Conservation (phyloP, 2,888 invertebrate species). For the Ommatoiulus sabulosus region DNA sequence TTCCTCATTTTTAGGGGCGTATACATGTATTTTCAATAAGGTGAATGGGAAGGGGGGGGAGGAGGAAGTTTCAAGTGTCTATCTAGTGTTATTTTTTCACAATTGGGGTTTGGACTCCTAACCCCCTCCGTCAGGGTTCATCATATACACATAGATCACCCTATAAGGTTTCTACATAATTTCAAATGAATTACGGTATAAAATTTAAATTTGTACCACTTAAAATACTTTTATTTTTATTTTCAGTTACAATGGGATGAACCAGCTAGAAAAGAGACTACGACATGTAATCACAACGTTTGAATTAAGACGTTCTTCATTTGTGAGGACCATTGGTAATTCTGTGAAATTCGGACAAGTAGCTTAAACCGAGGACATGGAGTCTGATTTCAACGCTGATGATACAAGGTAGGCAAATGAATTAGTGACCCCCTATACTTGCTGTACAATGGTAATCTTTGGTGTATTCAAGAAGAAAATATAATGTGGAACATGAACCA, state of each 20-base stretch:
- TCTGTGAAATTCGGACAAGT: not conserved
- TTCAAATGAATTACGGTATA: too few relatives aligned
- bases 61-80: too few relatives aligned
- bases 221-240: not conserved
- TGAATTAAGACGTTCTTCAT: not conserved
- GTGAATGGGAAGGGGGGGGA: too few relatives aligned
- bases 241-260: not conserved
- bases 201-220: too few relatives aligned
- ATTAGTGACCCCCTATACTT: not conserved
- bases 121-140: too few relatives aligned
- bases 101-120: too few relatives aligned
- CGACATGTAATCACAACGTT: not conserved
- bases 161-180: too few relatives aligned
- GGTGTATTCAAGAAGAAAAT: not conserved
- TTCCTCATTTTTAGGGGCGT: too few relatives aligned
- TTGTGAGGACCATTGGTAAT: not conserved
- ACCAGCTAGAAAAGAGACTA: not conserved
- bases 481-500: not conserved
- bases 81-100: too few relatives aligned
- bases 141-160: too few relatives aligned
- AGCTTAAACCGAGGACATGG: not conserved
- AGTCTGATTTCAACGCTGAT: too few relatives aligned
- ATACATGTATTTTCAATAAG: too few relatives aligned
- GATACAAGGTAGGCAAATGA: not conserved
- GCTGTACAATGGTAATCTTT: not conserved